These are phyloP conservation scores for Mesocentrotus franciscanus DNA, from an alignment of 53 echinoderm and acorn worm genomes.

Conservation along the genomic window DNA sequence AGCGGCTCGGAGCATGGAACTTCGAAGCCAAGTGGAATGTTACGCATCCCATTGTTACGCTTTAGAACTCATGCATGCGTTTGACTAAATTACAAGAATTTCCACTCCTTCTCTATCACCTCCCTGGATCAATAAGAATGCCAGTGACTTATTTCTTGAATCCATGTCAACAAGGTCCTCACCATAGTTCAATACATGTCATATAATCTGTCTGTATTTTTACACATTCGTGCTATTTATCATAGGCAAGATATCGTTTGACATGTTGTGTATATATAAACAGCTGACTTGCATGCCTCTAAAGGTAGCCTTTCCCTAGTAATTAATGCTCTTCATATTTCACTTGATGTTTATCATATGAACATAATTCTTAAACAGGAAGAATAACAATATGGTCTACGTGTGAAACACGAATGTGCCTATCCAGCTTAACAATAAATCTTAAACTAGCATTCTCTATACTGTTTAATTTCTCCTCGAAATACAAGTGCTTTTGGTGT, in stretches of 20 bases:
- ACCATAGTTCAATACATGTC: not conserved
- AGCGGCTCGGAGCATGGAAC: too few relatives aligned
- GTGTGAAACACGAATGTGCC: not conserved
- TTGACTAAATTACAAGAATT: too few relatives aligned
- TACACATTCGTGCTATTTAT: not conserved
- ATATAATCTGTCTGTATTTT: not conserved
- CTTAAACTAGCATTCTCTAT: not conserved
- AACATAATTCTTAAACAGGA: not conserved
- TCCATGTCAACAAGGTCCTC: not conserved
- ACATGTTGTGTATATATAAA: not conserved
- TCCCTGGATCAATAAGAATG: not conserved
- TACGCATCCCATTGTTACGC: too few relatives aligned
- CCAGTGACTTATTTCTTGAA: not conserved
- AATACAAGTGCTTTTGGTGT: not conserved
- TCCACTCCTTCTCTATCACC: too few relatives aligned
- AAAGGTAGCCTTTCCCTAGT: not conserved
- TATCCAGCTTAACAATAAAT: not conserved
- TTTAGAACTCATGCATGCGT: too few relatives aligned
- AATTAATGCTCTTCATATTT: not conserved
- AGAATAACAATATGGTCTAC: not conserved
- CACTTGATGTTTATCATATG: not conserved
- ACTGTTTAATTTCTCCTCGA: not conserved
- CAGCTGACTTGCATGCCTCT: not conserved
- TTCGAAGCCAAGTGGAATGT: too few relatives aligned
- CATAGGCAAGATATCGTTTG: not conserved